These are phyloP conservation scores for Dynastes grantii DNA, from an alignment of 2,888 invertebrate genomes.

Conservation along the genomic window DNA sequence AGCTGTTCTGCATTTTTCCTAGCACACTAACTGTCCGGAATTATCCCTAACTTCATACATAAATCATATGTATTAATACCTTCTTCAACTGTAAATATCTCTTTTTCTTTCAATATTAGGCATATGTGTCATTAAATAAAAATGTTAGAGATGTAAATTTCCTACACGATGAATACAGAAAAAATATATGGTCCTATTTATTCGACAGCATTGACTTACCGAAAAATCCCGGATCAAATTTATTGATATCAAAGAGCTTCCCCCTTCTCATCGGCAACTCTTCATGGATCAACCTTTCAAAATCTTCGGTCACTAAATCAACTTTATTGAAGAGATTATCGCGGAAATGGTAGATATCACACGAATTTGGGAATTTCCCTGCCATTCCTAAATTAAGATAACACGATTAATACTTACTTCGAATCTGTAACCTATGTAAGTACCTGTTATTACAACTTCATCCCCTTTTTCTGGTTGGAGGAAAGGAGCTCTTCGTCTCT, in stretches of 20 bases:
- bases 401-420: background rate
- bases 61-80: no score
- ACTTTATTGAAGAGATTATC: constrained; percentile 75
- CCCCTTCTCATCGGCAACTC: constrained; percentile 78
- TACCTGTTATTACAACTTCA: constrained; percentile 76
- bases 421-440: background rate
- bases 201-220: constrained; percentile 59
- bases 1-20: no score
- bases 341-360: constrained; percentile 76
- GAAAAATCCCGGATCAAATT: constrained; percentile 75
- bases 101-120: no score
- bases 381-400: constrained; percentile 73
- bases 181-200: no score
- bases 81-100: no score
- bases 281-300: constrained; percentile 82
- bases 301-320: constrained; percentile 88
- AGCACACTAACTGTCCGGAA: no score
- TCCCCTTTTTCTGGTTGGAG: constrained; percentile 74
- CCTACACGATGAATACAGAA: no score
- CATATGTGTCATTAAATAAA: no score
- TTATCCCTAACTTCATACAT: no score
- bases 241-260: constrained; percentile 73
- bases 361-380: constrained; percentile 85
- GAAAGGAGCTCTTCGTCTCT: no score
- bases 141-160: no score